Percentiles rank a stretch among this genome's conserved stretches.
phyloP scores from a whole-genome alignment of 2,888 invertebrate genomes.

The Amiota communis region DNA sequence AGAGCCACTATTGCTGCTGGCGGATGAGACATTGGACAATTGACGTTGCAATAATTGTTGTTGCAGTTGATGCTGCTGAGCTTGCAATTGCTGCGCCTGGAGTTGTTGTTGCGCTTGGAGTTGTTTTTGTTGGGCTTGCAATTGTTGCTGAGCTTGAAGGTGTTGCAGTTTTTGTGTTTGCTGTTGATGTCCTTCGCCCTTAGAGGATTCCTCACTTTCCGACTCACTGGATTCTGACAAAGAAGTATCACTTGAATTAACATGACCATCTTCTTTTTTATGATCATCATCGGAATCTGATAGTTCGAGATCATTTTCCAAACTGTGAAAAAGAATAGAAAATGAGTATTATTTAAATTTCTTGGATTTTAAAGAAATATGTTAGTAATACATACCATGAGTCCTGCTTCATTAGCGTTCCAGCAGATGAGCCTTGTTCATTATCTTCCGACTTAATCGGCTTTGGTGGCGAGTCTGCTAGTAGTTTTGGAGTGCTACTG shows the following conservation, averaged over 20 bases:
- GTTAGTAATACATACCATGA: constrained; percentile 60
- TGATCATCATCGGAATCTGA: constrained; percentile 87
- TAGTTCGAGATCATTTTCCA: constrained; percentile 81
- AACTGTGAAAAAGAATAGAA: constrained; percentile 47
- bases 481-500: constrained; percentile 34
- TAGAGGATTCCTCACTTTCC: constrained; percentile 70
- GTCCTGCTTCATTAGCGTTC: constrained; percentile 64
- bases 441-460: constrained; percentile 59
- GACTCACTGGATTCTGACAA: constrained; percentile 72
- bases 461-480: constrained; percentile 47
- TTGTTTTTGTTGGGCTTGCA: constrained; percentile 42
- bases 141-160: constrained; percentile 44
- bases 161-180: constrained; percentile 38
- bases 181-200: constrained; percentile 58
- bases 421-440: constrained; percentile 40
- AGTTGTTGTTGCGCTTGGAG: constrained; percentile 39
- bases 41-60: constrained; percentile 33
- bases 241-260: constrained; percentile 76
- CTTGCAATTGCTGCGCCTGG: constrained; percentile 41
- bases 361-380: not conserved
- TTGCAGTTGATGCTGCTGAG: constrained; percentile 32
- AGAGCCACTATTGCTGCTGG: not conserved
- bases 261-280: constrained; percentile 70
- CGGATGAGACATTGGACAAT: constrained; percentile 36
- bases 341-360: not conserved